Percentiles rank a stretch among this genome's conserved stretches.
Conservation (phyloP, 2,797 vertebrate genomes). For the Amblyraja radiata region DNA sequence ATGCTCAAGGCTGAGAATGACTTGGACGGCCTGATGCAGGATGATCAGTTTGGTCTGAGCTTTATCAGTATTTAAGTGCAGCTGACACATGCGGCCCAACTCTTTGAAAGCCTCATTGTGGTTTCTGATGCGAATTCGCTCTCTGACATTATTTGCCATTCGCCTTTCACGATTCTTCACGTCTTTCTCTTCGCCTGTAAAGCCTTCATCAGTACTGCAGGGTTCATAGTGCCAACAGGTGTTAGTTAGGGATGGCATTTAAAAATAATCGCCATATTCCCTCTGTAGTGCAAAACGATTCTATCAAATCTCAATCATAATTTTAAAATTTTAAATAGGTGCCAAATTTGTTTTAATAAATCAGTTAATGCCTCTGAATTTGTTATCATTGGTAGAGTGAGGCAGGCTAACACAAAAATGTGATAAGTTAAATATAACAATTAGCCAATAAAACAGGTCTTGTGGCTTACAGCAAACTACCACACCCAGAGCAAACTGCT, state of each 20-base stretch:
- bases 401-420: background rate
- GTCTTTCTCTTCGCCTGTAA: conserved; percentile 95
- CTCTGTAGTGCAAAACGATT: background rate
- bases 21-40: conserved; percentile 96
- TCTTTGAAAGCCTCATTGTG: conserved; percentile 99
- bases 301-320: background rate
- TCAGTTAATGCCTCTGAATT: background rate
- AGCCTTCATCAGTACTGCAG: conserved; percentile 84
- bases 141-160: conserved; percentile 94
- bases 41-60: conserved; percentile 99
- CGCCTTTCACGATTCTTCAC: conserved; percentile 91
- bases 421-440: background rate
- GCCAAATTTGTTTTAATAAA: background rate
- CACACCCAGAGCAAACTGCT: conserved; percentile 37
- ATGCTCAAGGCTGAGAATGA: conserved; percentile 97
- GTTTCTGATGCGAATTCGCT: conserved; percentile 94
- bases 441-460: conserved; percentile 15
- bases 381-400: background rate
- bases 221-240: conserved; percentile 53
- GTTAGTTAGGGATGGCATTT: conserved; percentile 51
- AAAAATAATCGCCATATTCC: background rate
- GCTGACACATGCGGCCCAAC: conserved; percentile 96
- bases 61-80: conserved; percentile 98
- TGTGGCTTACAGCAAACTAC: background rate
- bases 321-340: background rate